phyloP scores from a whole-genome alignment of 2,888 invertebrate genomes.

The Acheta domesticus region DNA sequence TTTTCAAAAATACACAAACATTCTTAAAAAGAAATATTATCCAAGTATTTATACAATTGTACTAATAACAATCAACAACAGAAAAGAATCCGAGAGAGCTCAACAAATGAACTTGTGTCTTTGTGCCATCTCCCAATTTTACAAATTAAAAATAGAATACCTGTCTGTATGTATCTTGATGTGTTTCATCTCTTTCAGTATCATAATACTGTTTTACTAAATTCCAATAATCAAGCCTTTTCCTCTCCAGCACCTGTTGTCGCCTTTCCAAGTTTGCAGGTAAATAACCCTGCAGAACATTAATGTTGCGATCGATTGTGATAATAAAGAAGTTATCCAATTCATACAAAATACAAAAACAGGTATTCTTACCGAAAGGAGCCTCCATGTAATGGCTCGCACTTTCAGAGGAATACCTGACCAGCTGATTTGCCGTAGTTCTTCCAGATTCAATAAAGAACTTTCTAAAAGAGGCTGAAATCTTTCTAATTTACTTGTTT shows the following conservation, averaged over 20 bases:
- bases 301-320: neutral
- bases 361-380: slow-evolving; percentile 56
- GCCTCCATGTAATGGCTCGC: slow-evolving; percentile 64
- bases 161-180: slow-evolving; percentile 90
- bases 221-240: slow-evolving; percentile 93
- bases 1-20: too few relatives aligned
- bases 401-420: slow-evolving; percentile 93
- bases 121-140: too few relatives aligned
- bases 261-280: slow-evolving; percentile 89
- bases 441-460: slow-evolving; percentile 75
- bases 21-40: too few relatives aligned
- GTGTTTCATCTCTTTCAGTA: slow-evolving; percentile 79
- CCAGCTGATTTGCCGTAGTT: slow-evolving; percentile 89
- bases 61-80: too few relatives aligned
- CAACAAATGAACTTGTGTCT: too few relatives aligned
- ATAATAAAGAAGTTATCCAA: neutral
- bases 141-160: slow-evolving; percentile 43
- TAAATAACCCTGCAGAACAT: slow-evolving; percentile 72
- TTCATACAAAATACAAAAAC: slow-evolving; percentile 18
- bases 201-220: slow-evolving; percentile 96
- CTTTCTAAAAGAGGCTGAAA: slow-evolving; percentile 77
- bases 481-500: slow-evolving; percentile 73
- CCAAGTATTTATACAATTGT: too few relatives aligned
- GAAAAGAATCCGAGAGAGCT: too few relatives aligned
- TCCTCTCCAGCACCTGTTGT: slow-evolving; percentile 80